phyloP scores from a whole-genome alignment of 2,797 vertebrate species.

The Dermochelys coriacea region DNA sequence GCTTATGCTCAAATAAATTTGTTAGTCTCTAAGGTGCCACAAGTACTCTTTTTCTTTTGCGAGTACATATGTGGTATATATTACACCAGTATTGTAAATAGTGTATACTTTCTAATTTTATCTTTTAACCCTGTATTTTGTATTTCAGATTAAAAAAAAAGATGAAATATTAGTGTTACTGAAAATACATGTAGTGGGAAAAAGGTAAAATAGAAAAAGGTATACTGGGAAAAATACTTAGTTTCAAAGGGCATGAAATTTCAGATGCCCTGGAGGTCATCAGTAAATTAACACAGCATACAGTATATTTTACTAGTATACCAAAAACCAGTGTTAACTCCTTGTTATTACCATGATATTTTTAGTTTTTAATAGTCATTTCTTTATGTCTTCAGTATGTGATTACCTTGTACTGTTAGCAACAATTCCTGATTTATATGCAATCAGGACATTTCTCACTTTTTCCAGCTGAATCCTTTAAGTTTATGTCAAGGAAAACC shows the following conservation, averaged over 20 bases:
- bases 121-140: not conserved
- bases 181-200: not conserved
- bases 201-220: not conserved
- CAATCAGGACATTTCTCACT: slow-evolving; percentile 35
- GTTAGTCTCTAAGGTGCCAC: too few species aligned
- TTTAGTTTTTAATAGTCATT: slow-evolving; percentile 48
- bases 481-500: slow-evolving; percentile 9
- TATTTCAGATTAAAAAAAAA: not conserved
- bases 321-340: not conserved
- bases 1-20: too few species aligned
- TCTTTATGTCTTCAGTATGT: slow-evolving; percentile 43
- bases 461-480: slow-evolving; percentile 51
- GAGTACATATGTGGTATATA: not conserved
- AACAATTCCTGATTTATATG: slow-evolving; percentile 56
- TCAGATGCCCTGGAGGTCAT: not conserved
- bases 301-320: not conserved
- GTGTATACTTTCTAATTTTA: not conserved
- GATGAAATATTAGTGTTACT: not conserved
- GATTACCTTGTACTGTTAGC: slow-evolving; percentile 42
- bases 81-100: not conserved
- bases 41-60: too few species aligned
- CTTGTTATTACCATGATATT: slow-evolving; percentile 27
- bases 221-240: not conserved
- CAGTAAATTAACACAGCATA: not conserved
- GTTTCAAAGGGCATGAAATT: not conserved